Percentiles rank a stretch among this genome's conserved stretches.
Evolutionary conservation across 2,113 vertebrate species (phyloP).

Genomic region (Microtus richardsoni): DNA sequence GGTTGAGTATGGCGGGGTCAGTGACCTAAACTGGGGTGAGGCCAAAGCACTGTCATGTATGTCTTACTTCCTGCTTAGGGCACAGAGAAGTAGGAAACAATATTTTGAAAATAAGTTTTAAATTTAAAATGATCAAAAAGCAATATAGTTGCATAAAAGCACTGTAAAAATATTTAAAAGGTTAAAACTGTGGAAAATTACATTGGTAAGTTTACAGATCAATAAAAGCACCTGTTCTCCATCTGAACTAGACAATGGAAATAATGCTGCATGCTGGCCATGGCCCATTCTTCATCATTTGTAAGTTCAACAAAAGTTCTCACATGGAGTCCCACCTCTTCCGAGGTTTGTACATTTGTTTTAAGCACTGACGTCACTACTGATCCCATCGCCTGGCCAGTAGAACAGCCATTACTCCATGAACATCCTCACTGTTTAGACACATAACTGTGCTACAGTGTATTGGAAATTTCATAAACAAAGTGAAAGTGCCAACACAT

Average conservation of each 20-base stretch:
- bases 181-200: conserved; percentile 96
- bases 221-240: conserved; percentile 95
- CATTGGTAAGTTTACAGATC: conserved; percentile 96
- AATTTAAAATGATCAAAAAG: conserved; percentile 95
- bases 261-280: conserved; percentile 95
- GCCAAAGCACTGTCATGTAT: conserved; percentile 94
- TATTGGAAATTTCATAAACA: conserved; percentile 95
- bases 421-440: conserved; percentile 95
- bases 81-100: conserved; percentile 93
- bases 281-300: conserved; percentile 92
- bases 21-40: conserved; percentile 93
- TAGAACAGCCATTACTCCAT: conserved; percentile 95
- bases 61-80: conserved; percentile 94
- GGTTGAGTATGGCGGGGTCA: conserved; percentile 93
- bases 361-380: conserved; percentile 93
- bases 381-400: conserved; percentile 93
- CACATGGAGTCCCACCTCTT: conserved; percentile 91
- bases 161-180: conserved; percentile 96
- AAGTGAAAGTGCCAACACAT: conserved; percentile 95
- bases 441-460: conserved; percentile 94
- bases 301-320: conserved; percentile 92
- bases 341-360: conserved; percentile 91
- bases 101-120: conserved; percentile 94
- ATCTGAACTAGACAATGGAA: conserved; percentile 94
- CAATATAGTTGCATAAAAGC: conserved; percentile 97